phyloP scores from a whole-genome alignment of 2,797 vertebrate genomes.

The Zalophus californianus region DNA sequence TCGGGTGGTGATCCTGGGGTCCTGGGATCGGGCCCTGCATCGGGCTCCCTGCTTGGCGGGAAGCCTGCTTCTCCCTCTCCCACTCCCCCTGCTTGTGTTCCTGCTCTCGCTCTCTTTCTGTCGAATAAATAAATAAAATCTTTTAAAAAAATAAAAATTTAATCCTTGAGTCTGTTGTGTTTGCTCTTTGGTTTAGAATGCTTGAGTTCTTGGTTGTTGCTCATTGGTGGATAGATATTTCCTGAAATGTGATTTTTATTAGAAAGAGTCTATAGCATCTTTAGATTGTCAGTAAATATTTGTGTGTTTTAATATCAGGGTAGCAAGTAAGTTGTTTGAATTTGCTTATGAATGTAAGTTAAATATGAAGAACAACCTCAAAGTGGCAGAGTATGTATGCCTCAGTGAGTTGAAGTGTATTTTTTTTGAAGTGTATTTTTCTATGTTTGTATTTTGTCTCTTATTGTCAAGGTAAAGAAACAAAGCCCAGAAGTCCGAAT shows the following conservation, averaged over 20 bases:
- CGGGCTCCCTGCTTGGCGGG: too few species aligned
- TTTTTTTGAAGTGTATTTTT: conserved; percentile 33
- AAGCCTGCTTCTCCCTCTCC: too few species aligned
- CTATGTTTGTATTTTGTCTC: conserved; percentile 26
- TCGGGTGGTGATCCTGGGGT: too few species aligned
- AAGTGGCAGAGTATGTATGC: background rate
- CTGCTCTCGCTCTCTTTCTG: too few species aligned
- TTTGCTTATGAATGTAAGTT: conserved; percentile 19
- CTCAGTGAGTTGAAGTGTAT: background rate
- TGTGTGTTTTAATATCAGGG: background rate
- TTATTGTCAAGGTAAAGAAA: conserved; percentile 53
- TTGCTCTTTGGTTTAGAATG: conserved; percentile 6
- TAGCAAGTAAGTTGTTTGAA: conserved; percentile 21
- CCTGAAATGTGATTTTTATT: background rate
- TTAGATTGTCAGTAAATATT: conserved; percentile 41
- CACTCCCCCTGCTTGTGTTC: too few species aligned
- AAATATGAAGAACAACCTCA: background rate
- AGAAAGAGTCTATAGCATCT: background rate
- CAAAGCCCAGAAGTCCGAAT: background rate
- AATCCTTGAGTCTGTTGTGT: background rate
- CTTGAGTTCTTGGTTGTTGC: background rate
- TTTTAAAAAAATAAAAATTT: background rate
- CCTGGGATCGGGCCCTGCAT: too few species aligned
- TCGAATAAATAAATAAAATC: too few species aligned
- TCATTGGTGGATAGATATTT: background rate